These are phyloP conservation scores for Hyalella azteca DNA, from an alignment of 2,888 invertebrate genomes.

Conservation along the genomic window DNA sequence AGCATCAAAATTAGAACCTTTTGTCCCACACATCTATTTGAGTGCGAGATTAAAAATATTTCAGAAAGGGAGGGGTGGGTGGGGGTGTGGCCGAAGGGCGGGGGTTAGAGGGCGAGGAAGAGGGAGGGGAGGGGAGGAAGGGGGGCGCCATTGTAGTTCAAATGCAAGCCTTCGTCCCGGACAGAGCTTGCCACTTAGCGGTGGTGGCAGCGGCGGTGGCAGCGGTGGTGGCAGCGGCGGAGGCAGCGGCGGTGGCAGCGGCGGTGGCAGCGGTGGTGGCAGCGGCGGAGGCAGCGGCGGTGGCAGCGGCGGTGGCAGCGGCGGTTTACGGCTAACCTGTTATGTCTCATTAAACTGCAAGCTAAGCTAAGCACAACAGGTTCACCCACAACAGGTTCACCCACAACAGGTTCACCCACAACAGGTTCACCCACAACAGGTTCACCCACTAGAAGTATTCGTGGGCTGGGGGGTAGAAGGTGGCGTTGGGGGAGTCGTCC, in stretches of 20 bases:
- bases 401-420: not conserved
- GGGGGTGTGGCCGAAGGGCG: not conserved
- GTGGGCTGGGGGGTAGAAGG: not conserved
- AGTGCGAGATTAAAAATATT: no score
- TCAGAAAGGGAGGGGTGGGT: not conserved
- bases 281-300: not conserved
- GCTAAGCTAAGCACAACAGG: not conserved
- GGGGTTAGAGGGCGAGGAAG: not conserved
- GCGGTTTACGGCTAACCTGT: no score
- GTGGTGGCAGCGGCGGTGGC: not conserved
- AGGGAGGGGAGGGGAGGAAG: not conserved
- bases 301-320: not conserved
- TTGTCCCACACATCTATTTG: no score
- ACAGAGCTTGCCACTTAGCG: conserved; percentile 3
- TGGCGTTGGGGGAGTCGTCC: not conserved
- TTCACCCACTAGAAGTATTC: conserved; percentile 32
- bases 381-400: not conserved
- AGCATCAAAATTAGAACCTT: no score
- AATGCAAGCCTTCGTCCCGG: conserved; percentile 7
- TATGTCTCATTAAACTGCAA: no score
- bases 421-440: no score
- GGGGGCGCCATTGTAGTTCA: not conserved
- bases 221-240: not conserved
- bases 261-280: not conserved
- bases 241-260: not conserved